phyloP scores from a whole-genome alignment of 2,113 vertebrate species.

The Hirundichthys speculiger region DNA sequence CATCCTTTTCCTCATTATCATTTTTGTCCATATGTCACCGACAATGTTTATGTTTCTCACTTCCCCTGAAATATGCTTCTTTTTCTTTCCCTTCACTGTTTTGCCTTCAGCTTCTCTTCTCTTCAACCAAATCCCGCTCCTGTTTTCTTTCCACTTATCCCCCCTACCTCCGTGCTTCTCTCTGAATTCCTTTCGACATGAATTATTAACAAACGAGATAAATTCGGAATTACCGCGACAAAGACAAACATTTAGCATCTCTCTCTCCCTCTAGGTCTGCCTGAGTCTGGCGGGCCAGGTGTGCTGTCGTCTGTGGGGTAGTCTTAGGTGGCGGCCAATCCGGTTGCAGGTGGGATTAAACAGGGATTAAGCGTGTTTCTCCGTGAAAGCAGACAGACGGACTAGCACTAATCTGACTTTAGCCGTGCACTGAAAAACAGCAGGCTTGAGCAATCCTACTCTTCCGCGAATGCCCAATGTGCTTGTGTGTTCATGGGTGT shows the following conservation, averaged over 20 bases:
- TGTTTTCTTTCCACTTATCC: too few relatives aligned
- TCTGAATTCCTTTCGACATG: too few relatives aligned
- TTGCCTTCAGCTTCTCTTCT: not conserved
- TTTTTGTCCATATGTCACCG: too few relatives aligned
- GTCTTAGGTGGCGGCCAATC: conserved; percentile 61
- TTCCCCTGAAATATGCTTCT: not conserved
- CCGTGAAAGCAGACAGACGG: conserved; percentile 71
- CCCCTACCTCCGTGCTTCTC: too few relatives aligned
- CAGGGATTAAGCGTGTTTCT: conserved; percentile 65
- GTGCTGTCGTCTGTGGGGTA: conserved; percentile 48
- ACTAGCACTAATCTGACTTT: conserved; percentile 71
- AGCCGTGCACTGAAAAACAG: conserved; percentile 55
- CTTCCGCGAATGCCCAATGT: conserved; percentile 40
- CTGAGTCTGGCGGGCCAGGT: conserved; percentile 46
- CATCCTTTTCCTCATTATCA: too few relatives aligned
- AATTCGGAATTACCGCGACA: conserved; percentile 11
- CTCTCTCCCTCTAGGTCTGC: conserved; percentile 5
- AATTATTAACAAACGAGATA: conserved; percentile 5
- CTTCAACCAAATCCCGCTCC: conserved; percentile 8
- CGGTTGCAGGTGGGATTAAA: conserved; percentile 66
- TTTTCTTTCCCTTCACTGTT: not conserved
- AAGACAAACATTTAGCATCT: conserved; percentile 1
- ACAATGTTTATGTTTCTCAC: not conserved
- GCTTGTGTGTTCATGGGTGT: conserved; percentile 25
- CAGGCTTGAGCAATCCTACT: conserved; percentile 54